These are phyloP conservation scores for Momotus momota DNA, from an alignment of 2,797 vertebrate species.

Conservation along the genomic window DNA sequence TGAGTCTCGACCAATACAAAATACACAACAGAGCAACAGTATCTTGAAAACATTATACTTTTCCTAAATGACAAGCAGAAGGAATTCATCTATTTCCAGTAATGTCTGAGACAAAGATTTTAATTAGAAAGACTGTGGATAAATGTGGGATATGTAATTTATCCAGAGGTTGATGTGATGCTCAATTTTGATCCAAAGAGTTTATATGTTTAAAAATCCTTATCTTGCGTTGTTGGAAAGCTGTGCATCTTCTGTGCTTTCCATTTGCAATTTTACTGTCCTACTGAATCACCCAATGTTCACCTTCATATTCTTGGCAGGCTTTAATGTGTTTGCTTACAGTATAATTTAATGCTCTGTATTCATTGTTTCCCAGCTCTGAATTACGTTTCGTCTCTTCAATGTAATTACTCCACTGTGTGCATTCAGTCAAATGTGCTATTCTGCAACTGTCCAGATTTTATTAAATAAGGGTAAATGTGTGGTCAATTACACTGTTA, in stretches of 20 bases:
- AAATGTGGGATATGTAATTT: neutral
- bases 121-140: neutral
- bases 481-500: conserved; percentile 40
- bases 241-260: neutral
- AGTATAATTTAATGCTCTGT: conserved; percentile 61
- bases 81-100: neutral
- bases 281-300: neutral
- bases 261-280: neutral
- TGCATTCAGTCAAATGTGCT: conserved; percentile 29
- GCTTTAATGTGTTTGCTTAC: conserved; percentile 54
- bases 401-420: conserved; percentile 42
- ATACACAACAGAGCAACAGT: neutral
- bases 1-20: fast-evolving
- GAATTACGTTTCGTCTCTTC: conserved; percentile 56
- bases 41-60: neutral
- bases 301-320: conserved; percentile 58
- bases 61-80: neutral
- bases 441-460: conserved; percentile 34
- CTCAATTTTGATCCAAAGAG: neutral
- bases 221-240: neutral
- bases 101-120: neutral
- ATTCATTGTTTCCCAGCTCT: conserved; percentile 50
- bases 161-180: neutral
- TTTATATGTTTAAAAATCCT: neutral
- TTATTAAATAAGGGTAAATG: conserved; percentile 51